Evolutionary conservation across 2,113 vertebrate species (phyloP), one percentile per base, ranked within the genome.

Genomic region (Rhinopomastus cyanomelas): DNA sequence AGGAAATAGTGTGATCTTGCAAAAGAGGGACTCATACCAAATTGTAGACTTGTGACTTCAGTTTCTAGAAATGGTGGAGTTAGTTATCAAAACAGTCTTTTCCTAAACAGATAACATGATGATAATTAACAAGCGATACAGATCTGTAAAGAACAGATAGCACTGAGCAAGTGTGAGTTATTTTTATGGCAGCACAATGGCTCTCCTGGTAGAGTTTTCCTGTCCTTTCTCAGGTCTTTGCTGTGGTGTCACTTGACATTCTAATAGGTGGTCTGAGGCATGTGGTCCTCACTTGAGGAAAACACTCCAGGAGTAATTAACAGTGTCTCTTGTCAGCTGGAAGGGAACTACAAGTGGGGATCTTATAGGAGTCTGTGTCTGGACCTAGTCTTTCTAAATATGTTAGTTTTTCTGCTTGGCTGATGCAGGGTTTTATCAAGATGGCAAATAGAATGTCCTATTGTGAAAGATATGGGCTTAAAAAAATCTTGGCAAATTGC

Each of bases 201-300:
- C 10, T 91, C 39, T 86, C 7, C 44, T 72, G 57, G 5, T 1
- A 2, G 34, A 13, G 16, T 68, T 72, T 91, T 81, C 61, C 25
- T 78, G 18, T 62, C 61, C 34, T 53, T 62, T 26, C 37, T 65
- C 67, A 53, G 23, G 21, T 68, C 75, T 66, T 67, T 74, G 26
- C 71, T 90, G 37, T 65, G 83, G 14, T 80, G 65, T 71, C 60
- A 64, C 55, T 91, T 93, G 60, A 25, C 68, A 52, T 87, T 36
- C 56, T 83, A 9, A 52, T 25, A 29, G 32, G 7, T 39, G 74
- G 6, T 55, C 26, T 78, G 80, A 42, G 56, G 34, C 23, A 12
- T 55, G 30, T 1, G 22, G 27, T 62, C 8, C 34, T n/a, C 39
- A 22, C 30, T 34, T 34, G 15, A 78, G 56, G 48, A 86, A 44